A percentile compares a stretch with the other conserved stretches of the same genome.
These are phyloP conservation scores for Luidia sarsii DNA, from an alignment of 53 echinoderm and acorn worm species.

Conservation along the genomic window DNA sequence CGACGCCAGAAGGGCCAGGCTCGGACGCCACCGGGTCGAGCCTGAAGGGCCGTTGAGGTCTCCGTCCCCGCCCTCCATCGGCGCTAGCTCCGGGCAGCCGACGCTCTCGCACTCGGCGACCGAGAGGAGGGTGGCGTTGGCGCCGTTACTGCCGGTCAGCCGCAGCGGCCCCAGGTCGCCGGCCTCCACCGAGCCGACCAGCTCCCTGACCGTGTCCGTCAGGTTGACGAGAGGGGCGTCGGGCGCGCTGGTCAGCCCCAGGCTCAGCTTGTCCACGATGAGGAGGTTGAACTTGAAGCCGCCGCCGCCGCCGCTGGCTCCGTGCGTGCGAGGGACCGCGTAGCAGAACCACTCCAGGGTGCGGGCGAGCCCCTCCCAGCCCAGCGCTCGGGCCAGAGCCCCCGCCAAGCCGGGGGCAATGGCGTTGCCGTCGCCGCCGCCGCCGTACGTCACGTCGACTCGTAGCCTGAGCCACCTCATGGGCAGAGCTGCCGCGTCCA, in stretches of 20 bases:
- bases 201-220: not conserved
- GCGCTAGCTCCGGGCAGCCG: not conserved
- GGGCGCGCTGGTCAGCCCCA: not conserved
- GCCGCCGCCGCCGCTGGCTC: no score
- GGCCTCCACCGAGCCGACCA: not conserved
- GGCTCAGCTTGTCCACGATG: not conserved
- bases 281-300: no score
- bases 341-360: slow-evolving; percentile 8
- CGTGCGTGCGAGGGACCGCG: no score
- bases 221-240: not conserved
- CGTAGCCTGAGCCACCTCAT: no score
- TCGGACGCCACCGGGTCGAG: no score
- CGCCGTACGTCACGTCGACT: no score
- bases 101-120: not conserved
- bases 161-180: not conserved
- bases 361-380: not conserved
- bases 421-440: not conserved
- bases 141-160: not conserved
- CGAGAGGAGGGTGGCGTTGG: not conserved
- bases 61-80: no score
- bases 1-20: no score
- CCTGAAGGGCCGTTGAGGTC: no score
- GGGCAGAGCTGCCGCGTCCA: not conserved
- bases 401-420: not conserved
- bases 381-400: not conserved